Conservation (phyloP, 2,113 vertebrate genomes). For the Nipponia nippon region DNA sequence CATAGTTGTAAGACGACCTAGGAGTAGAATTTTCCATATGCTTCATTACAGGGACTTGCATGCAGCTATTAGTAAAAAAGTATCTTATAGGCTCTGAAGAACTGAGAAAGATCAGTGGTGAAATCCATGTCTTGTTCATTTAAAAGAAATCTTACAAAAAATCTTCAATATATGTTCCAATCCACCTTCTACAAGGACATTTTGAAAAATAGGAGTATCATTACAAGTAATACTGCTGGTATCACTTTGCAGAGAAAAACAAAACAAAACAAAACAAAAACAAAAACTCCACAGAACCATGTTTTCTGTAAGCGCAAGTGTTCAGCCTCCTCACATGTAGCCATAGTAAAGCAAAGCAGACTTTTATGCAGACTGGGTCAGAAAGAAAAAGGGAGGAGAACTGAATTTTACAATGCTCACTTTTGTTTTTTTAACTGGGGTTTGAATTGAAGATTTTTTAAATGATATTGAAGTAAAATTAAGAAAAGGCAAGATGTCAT, state of each 20-base stretch:
- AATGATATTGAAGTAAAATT: constrained; percentile 53
- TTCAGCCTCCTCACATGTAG: neutral
- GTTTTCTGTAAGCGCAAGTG: neutral
- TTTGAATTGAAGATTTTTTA: constrained; percentile 37
- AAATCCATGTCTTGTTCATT: neutral
- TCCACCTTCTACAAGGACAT: neutral
- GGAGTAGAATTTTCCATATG: neutral
- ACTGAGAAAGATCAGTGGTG: neutral
- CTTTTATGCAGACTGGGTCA: neutral
- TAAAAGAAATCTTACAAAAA: neutral
- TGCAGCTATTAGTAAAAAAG: neutral
- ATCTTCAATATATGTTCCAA: neutral
- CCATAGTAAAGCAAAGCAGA: neutral
- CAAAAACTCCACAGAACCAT: neutral
- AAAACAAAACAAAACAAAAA: neutral
- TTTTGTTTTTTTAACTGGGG: neutral
- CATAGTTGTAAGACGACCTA: neutral
- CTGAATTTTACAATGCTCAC: neutral
- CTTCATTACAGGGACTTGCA: neutral
- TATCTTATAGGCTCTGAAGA: neutral
- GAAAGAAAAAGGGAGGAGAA: neutral
- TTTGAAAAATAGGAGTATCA: neutral
- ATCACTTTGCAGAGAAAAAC: neutral
- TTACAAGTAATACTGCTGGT: neutral
- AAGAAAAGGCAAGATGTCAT: constrained; percentile 64